Base-by-base conservation (phyloP, 2,797 vertebrate genomes). In the Tokudaia tokunoshimensis region DNA sequence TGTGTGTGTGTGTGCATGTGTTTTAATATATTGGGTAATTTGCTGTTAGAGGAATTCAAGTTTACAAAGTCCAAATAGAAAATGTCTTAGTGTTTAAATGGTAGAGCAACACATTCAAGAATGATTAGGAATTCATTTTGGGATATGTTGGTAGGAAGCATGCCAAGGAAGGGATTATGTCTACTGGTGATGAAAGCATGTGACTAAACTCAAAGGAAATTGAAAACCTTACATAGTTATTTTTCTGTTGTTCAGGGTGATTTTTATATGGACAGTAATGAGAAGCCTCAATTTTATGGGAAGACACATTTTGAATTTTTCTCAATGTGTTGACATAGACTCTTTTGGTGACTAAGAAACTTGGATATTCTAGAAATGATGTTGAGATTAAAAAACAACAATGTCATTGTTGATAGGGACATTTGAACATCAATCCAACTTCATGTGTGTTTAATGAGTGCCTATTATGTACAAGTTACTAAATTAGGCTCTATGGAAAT, bases 251-350 rank as follows among this genome's bases (percentile, higher is more conserved):
- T 67, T 50, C 10, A 31, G 61, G 6, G 34, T n/a, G 89, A 37
- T 83, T 1, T 63, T 82, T 44, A 72, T 55, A 47, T 57, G 75
- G 57, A 4, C 11, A 67, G 17, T 55, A 87, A 87, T 37, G 47
- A 11, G 31, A 70, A 6, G 50, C 31, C 55, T 81, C 55, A 61
- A 3, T 82, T 24, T 95, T 88, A 79, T 22, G 24, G 79, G 84
- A 96, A 4, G 41, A 97, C 67, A 93, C 57, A 31, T 1, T 67
- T 95, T 94, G 90, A 22, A 75, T 82, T 96, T 95, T 11, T 4
- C 20, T 87, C 90, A 59, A 1, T 65, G 22, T 72, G 47, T 94
- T 92, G 50, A n/a, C 59, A 79, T 81, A 84, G 52, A 8, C 34
- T 80, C 31, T 11, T 92, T 47, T 94, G 41, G 31, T 74, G 17